Conservation (phyloP, 2,888 invertebrate species). For the Sceliomorpha sp. region DNA sequence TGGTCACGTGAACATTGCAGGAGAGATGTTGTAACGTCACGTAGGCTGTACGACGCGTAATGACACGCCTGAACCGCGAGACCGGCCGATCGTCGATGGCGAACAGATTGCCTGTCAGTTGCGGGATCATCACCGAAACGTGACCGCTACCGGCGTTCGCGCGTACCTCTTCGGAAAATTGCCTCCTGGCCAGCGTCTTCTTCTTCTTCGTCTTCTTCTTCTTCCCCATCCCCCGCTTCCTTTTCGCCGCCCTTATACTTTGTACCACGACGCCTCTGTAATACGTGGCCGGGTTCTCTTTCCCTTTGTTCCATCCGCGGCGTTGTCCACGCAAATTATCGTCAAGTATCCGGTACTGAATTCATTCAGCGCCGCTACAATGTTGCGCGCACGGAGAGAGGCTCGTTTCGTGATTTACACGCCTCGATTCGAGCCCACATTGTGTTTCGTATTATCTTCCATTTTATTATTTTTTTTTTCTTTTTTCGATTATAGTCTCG, state of each 20-base stretch:
- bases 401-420: too few relatives aligned
- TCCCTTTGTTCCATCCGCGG: background rate
- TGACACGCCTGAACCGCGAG: constrained; percentile 45
- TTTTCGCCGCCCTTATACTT: constrained; percentile 1
- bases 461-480: too few relatives aligned
- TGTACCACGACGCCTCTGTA: background rate
- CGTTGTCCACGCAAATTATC: constrained; percentile 15
- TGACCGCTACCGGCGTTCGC: constrained; percentile 62
- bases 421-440: too few relatives aligned
- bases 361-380: background rate
- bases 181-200: constrained; percentile 45
- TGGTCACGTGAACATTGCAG: constrained; percentile 31
- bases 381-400: too few relatives aligned
- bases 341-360: too few relatives aligned
- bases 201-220: constrained; percentile 13
- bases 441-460: too few relatives aligned
- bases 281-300: background rate
- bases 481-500: too few relatives aligned
- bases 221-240: constrained; percentile 9
- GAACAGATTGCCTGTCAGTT: constrained; percentile 58
- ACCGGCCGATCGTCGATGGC: constrained; percentile 42
- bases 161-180: constrained; percentile 46
- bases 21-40: constrained; percentile 43
- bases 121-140: constrained; percentile 60
- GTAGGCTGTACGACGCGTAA: constrained; percentile 48